Evolutionary conservation across 2,113 vertebrate genomes (phyloP), one percentile per base, ranked within the genome.

Genomic region (Neolamprologus caudopunctatus): DNA sequence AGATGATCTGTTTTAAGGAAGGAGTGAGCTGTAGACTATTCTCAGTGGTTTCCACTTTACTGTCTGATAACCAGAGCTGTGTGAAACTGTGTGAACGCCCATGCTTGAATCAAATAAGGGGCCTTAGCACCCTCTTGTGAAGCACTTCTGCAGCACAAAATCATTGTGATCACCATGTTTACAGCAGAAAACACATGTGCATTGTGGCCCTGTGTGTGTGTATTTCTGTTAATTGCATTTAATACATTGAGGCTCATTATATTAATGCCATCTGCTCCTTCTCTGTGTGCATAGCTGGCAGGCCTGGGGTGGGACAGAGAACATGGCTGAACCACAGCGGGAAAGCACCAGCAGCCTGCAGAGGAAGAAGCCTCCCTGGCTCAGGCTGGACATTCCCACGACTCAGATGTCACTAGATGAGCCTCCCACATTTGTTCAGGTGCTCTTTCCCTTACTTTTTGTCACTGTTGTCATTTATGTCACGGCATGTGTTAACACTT

Each of bases 281-380:
- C 7, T 90, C 16, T 88, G 6, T 87, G 4, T 79, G 58, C 86
- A 54, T 28, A 97, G 96, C 93, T 97, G 98, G 96, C 95, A 94
- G 94, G 96, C 92, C 84, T 91, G 89, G 87, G 75, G 90, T 86
- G 85, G 94, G 33, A 92, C 95, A 93, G 92, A 87, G 95, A 96
- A 91, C 55, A 99, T 99, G 99, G 97, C 97, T 63, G 99, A 99
- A 96, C 95, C 35, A 9, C 96, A 97, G 61, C 96, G 97, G 14
- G 98, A 98, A 93, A 98, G 98, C 96, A 97, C 97, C 0, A 99
- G 98, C 97, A 99, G 98, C 91, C 96, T 99, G 89, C 99, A 99
- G 95, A 96, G 97, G 91, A 99, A 99, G 95, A 99, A 99, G 93
- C 99, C 99, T 0, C 98, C 99, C 24, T 99, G 99, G 98, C 96